Base-by-base conservation (phyloP, 2,888 invertebrate species). In the Pyrrhosoma nymphula region DNA sequence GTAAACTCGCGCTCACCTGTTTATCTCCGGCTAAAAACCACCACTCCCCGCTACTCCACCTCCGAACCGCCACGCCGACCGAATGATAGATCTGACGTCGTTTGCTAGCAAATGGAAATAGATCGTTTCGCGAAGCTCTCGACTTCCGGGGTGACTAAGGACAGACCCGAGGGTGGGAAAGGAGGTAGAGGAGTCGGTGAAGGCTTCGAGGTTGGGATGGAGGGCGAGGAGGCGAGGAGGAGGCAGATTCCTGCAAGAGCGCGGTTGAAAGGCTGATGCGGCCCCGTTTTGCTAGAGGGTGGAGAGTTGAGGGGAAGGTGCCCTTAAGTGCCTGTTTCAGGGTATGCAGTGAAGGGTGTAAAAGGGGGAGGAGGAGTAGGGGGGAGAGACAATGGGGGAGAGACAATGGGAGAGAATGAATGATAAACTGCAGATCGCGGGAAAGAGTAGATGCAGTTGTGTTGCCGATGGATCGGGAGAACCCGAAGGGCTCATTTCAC, bases 81-180 rank as follows among this genome's bases (percentile, higher is more conserved):
- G 69, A 93, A 93, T 93, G 93, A 93, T 93, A 56, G 56, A 89
- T 89, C n/a, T 89, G n/a, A 56, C 89, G 55, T 56, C 89, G 89
- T 56, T 89, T n/a, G 89, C 89, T 47, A 55, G 89, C 55, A 56
- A 89, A 89, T 89, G 93, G 93, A 93, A 93, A 93, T 63, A 47
- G 93, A 93, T 93, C 93, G 93, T 60, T 60, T 47, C 69, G 35
- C 93, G 47, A 93, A 55, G 93, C 26, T 39, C 63, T 93, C 30
- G 82, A 69, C 69, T 93, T 93, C 93, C 93, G 93, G 93, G 69
- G 93, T 93, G 93, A 93, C 69, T 93, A 35, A 82, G 82, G 82
- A 82, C 82, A 82, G 30, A 18, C n/a, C 30, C 20, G 91, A 56
- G 39, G 60, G 47, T 26, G 89, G 35, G 35, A 35, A 35, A 30